Evolutionary conservation across 2,797 vertebrate species (phyloP).

Genomic region (Leptatherina wallacei): DNA sequence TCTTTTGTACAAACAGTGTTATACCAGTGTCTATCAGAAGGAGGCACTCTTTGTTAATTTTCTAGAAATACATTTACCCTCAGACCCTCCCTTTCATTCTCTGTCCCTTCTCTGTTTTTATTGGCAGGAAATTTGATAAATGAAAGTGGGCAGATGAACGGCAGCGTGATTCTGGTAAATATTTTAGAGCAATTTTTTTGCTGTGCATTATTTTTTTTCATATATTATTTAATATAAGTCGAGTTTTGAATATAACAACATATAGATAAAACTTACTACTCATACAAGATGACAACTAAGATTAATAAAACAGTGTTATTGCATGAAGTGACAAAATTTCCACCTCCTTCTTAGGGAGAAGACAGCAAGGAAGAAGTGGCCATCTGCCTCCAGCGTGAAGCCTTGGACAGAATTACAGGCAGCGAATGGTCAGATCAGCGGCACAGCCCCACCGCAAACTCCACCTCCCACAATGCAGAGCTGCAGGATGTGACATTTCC

Average conservation of each 20-base stretch:
- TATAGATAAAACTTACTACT: neutral
- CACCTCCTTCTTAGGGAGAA: conserved; percentile 56
- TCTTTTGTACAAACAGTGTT: neutral
- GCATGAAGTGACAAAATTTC: conserved; percentile 8
- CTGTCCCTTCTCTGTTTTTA: conserved; percentile 5
- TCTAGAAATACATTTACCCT: neutral
- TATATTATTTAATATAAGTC: neutral
- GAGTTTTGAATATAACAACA: neutral
- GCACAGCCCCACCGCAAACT: conserved; percentile 55
- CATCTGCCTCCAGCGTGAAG: conserved; percentile 67
- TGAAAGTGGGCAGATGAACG: conserved; percentile 68
- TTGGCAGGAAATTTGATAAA: conserved; percentile 55
- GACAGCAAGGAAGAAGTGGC: conserved; percentile 78
- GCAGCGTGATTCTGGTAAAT: conserved; percentile 57
- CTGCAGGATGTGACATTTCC: conserved; percentile 60
- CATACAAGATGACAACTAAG: neutral
- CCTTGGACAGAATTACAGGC: conserved; percentile 54
- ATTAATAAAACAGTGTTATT: neutral
- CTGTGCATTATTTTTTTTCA: neutral
- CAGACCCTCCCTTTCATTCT: conserved; percentile 15
- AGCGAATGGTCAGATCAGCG: conserved; percentile 55
- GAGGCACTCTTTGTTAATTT: conserved; percentile 39
- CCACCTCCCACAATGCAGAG: conserved; percentile 68
- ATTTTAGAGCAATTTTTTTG: neutral
- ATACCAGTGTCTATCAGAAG: conserved; percentile 30